Conservation (phyloP, 1,140 invertebrate species). For the Archegozetes longisetosus region DNA sequence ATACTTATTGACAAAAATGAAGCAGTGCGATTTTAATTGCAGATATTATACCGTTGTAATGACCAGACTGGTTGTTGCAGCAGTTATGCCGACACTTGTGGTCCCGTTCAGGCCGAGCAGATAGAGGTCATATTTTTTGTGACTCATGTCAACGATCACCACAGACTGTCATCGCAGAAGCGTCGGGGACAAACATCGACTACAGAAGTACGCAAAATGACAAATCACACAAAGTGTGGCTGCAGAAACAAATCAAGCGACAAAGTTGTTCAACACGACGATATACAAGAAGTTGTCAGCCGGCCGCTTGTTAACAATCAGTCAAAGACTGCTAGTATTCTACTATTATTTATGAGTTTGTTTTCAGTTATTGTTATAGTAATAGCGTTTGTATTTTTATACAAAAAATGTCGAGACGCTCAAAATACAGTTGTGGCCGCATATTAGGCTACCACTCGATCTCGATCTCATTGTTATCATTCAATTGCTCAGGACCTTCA, state of each 20-base stretch:
- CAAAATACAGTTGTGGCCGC: no score
- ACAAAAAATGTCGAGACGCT: no score
- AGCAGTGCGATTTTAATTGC: not conserved
- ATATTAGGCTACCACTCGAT: no score
- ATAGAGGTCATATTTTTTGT: constrained; percentile 9
- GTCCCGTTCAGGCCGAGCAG: not conserved
- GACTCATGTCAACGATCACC: not conserved
- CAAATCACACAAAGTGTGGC: constrained; percentile 6
- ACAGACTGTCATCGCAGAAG: not conserved
- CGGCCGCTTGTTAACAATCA: not conserved
- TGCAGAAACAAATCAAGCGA: not conserved
- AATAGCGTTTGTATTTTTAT: no score
- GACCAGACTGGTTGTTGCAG: constrained; percentile 10
- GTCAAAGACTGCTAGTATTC: not conserved
- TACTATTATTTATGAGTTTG: not conserved
- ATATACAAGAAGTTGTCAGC: constrained; percentile 6
- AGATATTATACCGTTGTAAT: constrained; percentile 2
- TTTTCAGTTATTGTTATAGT: no score
- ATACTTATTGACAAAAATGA: not conserved
- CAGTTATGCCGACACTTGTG: not conserved
- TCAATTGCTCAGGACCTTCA: no score
- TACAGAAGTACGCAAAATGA: not conserved
- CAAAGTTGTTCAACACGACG: constrained; percentile 5
- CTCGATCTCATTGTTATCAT: no score
- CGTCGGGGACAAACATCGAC: constrained; percentile 1